Conservation (phyloP, 2,113 vertebrate species). For the Ranitomeya imitator region DNA sequence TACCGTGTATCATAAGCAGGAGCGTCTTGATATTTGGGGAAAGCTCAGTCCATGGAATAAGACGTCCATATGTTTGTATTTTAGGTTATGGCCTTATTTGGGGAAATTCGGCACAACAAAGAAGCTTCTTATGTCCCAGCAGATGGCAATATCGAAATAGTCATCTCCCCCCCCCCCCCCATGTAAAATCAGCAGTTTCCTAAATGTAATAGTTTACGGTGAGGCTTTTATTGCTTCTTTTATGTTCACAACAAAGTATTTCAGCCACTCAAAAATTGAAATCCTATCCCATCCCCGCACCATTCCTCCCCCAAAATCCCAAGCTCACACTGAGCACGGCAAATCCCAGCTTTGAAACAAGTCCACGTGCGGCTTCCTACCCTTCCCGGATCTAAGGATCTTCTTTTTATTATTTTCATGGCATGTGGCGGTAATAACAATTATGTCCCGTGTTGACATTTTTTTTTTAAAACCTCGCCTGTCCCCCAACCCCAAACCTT, state of each 20-base stretch:
- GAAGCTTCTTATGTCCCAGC: background rate
- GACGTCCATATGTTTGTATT: constrained; percentile 3
- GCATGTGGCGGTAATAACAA: constrained; percentile 35
- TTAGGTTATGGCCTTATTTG: background rate
- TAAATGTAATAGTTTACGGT: constrained; percentile 25
- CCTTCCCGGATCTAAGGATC: constrained; percentile 14
- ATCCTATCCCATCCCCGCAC: background rate
- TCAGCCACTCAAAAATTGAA: constrained; percentile 20
- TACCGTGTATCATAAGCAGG: background rate
- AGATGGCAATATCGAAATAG: constrained; percentile 42
- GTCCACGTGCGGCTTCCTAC: background rate
- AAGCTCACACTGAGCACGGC: constrained; percentile 48
- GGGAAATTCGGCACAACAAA: constrained; percentile 21
- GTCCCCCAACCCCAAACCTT: background rate
- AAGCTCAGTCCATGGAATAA: background rate
- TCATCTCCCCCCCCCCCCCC: background rate
- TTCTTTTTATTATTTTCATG: constrained; percentile 29
- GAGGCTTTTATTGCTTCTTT: constrained; percentile 50
- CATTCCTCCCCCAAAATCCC: background rate
- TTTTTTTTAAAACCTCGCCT: constrained; percentile 9
- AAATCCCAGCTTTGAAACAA: constrained; percentile 35
- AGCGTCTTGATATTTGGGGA: background rate
- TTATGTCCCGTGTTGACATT: constrained; percentile 22
- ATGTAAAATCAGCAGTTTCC: constrained; percentile 50
- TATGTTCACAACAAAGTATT: constrained; percentile 38